These are phyloP conservation scores for Hycleus cichorii DNA, from an alignment of 1,140 invertebrate genomes.

Conservation along the genomic window DNA sequence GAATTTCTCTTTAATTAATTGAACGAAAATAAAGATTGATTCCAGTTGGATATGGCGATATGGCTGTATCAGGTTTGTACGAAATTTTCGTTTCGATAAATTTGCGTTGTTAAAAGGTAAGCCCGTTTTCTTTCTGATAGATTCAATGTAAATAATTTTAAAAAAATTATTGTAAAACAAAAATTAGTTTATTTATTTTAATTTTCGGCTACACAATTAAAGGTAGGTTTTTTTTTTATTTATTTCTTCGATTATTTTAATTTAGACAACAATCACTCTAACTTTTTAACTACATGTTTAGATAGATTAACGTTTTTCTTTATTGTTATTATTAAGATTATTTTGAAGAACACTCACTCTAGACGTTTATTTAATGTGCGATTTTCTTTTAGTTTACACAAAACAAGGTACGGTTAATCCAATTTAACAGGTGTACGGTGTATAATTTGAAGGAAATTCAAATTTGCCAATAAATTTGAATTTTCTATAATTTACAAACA, in stretches of 20 bases:
- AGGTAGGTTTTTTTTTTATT: constrained; percentile 9
- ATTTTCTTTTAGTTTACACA: constrained; percentile 1
- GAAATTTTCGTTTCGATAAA: not conserved
- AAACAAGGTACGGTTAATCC: constrained; percentile 8
- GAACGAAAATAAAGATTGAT: not conserved
- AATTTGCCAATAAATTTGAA: constrained; percentile 1
- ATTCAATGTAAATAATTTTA: not conserved
- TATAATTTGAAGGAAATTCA: constrained; percentile 5
- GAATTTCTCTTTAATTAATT: not conserved
- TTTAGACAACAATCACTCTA: constrained; percentile 8
- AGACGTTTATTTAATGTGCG: not conserved
- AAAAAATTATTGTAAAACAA: not conserved
- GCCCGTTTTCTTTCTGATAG: constrained; percentile 1
- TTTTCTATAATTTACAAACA: constrained; percentile 3
- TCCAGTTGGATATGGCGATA: constrained; percentile 4
- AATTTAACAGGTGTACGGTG: constrained; percentile 20
- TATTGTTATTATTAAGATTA: not conserved
- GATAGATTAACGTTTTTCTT: constrained; percentile 5
- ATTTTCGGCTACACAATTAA: constrained; percentile 8
- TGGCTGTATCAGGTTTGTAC: constrained; percentile 17
- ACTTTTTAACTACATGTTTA: constrained; percentile 6
- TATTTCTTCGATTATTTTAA: constrained; percentile 4
- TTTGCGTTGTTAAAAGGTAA: constrained; percentile 15
- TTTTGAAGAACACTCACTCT: constrained; percentile 6
- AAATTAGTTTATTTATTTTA: not conserved